A percentile compares a stretch with the other conserved stretches of the same genome.
Evolutionary conservation across 2,113 vertebrate genomes (phyloP).

Genomic region (Vidua chalybeata): DNA sequence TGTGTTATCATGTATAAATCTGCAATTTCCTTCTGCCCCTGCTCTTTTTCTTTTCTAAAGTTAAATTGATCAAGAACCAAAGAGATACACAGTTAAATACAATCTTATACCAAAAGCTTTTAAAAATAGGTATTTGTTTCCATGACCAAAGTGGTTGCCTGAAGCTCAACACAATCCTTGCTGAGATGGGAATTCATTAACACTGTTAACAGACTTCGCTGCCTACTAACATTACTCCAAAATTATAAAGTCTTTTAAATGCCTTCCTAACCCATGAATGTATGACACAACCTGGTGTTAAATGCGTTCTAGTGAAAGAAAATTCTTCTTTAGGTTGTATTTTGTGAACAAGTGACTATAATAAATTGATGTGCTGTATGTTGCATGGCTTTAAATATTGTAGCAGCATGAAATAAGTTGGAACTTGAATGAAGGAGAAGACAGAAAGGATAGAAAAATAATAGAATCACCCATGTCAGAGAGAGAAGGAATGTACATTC

Average conservation of each 20-base stretch:
- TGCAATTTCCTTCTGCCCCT: neutral
- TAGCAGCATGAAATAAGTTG: neutral
- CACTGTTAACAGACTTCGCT: conserved; percentile 29
- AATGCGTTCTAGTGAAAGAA: neutral
- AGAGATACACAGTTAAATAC: neutral
- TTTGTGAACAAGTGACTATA: neutral
- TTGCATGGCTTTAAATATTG: neutral
- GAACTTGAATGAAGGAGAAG: neutral
- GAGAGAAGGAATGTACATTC: neutral
- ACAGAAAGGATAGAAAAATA: neutral
- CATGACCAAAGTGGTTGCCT: neutral
- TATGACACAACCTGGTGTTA: neutral
- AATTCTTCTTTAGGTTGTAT: neutral
- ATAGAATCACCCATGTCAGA: neutral
- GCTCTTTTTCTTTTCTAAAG: neutral
- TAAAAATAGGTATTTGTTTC: neutral
- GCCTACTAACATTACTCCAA: neutral
- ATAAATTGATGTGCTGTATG: neutral
- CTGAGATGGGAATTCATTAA: conserved; percentile 33
- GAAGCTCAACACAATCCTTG: conserved; percentile 26
- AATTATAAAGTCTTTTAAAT: conserved; percentile 8
- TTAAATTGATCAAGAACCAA: neutral
- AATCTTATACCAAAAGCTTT: neutral
- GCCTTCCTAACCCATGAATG: neutral
- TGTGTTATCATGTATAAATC: neutral